Evolutionary conservation across 2,888 invertebrate species (phyloP), one percentile per base, ranked within the genome.

Genomic region (Plutella xylostella): DNA sequence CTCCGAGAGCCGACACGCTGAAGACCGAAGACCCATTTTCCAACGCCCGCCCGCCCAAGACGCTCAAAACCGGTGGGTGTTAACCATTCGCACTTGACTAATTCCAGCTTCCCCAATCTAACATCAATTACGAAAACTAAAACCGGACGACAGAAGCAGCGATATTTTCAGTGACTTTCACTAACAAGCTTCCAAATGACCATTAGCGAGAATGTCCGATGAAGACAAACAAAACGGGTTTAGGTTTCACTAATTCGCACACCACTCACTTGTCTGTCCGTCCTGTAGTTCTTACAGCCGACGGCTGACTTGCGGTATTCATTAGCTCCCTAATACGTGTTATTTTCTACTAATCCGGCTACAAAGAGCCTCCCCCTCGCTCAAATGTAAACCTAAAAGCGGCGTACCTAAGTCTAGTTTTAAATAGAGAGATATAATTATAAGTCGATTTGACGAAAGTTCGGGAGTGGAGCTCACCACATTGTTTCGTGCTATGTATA

Each of bases 251-350:
- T 15, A 40, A 40, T 40, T 25, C 15, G 25, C 14, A 25, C 11
- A 11, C 15, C 15, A 19, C 31, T 42, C 21, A 19, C 42, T 42
- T 38, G 48, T 51, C 45, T 42, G 46, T n/a, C 48, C 53, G 53
- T 60, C n/a, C n/a, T n/a, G n/a, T n/a, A n/a, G n/a, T 56, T 55
- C 61, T 42, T 51, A 65, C 52, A 48, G 63, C 62, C 55, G 55
- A 57, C 49, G 60, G 54, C 65, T 67, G 72, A 75, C 74, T 78
- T 74, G 75, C 61, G 74, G 74, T 70, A 70, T 77, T 76, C 76
- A 77, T 75, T 75, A 74, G 72, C 67, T 67, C 63, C 63, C 70
- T 76, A 77, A 77, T 77, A 74, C 74, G 67, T 73, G 75, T 74
- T 76, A 74, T 74, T 73, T 72, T 66, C 65, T 68, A 58, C 75